phyloP scores from a whole-genome alignment of 1,140 invertebrate genomes.

The Drosophila sechellia region DNA sequence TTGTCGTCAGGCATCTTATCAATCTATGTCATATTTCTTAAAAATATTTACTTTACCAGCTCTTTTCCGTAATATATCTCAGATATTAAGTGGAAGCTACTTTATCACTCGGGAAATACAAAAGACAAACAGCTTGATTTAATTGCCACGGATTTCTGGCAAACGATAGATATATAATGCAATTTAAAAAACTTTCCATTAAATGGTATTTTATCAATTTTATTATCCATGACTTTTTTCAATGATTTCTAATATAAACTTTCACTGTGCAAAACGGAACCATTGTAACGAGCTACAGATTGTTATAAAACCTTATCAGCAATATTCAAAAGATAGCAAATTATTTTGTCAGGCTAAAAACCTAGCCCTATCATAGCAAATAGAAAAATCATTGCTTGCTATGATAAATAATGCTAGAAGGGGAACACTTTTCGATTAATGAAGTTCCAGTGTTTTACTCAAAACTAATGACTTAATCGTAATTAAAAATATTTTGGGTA shows the following conservation, averaged over 20 bases:
- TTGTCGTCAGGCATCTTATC: constrained; percentile 53
- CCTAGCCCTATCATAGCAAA: too few relatives aligned
- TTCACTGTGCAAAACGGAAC: background rate
- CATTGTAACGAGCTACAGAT: background rate
- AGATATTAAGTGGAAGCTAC: constrained; percentile 9
- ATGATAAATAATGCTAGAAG: too few relatives aligned
- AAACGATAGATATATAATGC: background rate
- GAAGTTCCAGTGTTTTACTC: too few relatives aligned
- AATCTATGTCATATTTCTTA: constrained; percentile 14
- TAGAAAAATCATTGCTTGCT: too few relatives aligned
- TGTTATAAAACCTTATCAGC: background rate
- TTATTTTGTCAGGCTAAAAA: background rate
- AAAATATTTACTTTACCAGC: constrained; percentile 15
- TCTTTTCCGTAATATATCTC: constrained; percentile 8
- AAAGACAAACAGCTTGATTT: constrained; percentile 1
- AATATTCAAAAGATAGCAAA: background rate
- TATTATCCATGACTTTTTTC: background rate
- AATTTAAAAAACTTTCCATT: constrained; percentile 13
- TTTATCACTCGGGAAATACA: constrained; percentile 4
- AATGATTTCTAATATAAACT: background rate
- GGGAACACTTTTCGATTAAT: too few relatives aligned
- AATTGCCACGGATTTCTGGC: constrained; percentile 1
- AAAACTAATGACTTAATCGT: background rate
- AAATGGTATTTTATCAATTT: background rate
- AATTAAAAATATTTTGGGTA: background rate